Evolutionary conservation across 2,888 invertebrate genomes (phyloP), one percentile per base, ranked within the genome.

Genomic region (Pherbina coryleti): DNA sequence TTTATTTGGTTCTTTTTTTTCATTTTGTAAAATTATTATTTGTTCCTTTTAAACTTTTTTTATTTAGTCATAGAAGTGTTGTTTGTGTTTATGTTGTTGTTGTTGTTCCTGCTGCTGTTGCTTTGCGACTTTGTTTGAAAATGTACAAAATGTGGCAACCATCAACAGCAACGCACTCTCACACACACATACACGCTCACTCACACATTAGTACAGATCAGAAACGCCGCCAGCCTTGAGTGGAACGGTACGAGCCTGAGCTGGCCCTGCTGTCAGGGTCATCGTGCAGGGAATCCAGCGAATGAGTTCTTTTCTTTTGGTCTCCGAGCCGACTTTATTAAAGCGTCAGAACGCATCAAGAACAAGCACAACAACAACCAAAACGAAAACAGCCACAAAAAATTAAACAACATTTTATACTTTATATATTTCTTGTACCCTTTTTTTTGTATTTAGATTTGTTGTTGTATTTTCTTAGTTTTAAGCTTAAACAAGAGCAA

Each of bases 401-500:
- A 69, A 69, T 69, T 51, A 69, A 51, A 25, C 49, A 49, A 69
- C 22, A 69, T 51, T 49, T 69, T 69, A 25, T 69, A 51, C 51
- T 49, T 49, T 51, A n/a, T 51, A 14, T 53, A 17, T 19, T 57
- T 71, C 28, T 53, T 25, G 51, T 31, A 37, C 7, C 37, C 37
- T 37, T 37, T 57, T 57, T 25, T 57, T n/a, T 57, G 57, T 57
- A 14, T 22, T 25, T 57, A 25, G 9, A 11, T 57, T 57, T 57
- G 22, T 57, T 22, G 25, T 60, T 22, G 57, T 57, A 22, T 22
- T 57, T 14, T n/a, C 9, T 19, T 53, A n/a, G 2, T 55, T 31
- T 51, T 28, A 28, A 70, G 28, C 28, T 55, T n/a, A 62, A 74
- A 62, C 62, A 75, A 75, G 57, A 75, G 53, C 66, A 75, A 67